Percentiles rank a stretch among this genome's conserved stretches.
phyloP scores from a whole-genome alignment of 1,140 invertebrate genomes.

The Trialeurodes vaporariorum region DNA sequence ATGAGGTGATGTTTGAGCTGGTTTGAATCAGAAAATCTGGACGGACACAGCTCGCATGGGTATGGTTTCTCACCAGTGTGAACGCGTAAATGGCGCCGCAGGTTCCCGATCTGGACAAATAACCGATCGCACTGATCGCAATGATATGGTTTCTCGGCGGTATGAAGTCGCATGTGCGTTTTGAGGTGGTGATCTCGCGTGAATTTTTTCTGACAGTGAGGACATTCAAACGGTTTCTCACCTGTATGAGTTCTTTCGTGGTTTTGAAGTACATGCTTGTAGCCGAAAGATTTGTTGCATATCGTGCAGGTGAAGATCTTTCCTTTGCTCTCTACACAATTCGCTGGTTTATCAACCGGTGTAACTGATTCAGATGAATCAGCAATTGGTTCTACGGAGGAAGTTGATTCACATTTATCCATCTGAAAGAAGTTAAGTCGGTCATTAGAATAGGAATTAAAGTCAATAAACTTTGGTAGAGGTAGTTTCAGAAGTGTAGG shows the following conservation, averaged over 20 bases:
- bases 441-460: too few relatives aligned
- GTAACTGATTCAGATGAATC: background rate
- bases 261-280: conserved; percentile 48
- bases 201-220: conserved; percentile 54
- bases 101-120: conserved; percentile 21
- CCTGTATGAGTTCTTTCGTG: conserved; percentile 50
- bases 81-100: conserved; percentile 19
- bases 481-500: too few relatives aligned
- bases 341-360: background rate
- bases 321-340: too few relatives aligned
- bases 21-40: conserved; percentile 75
- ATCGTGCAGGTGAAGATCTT: too few relatives aligned
- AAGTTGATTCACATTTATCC: too few relatives aligned
- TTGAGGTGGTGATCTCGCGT: conserved; percentile 1
- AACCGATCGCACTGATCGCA: conserved; percentile 21
- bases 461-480: too few relatives aligned
- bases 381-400: too few relatives aligned
- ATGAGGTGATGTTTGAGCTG: conserved; percentile 83
- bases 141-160: conserved; percentile 15
- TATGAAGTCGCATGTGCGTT: conserved; percentile 11
- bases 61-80: conserved; percentile 40
- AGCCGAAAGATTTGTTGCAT: conserved; percentile 37
- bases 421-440: too few relatives aligned
- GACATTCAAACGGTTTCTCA: conserved; percentile 25
- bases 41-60: conserved; percentile 72